Evolutionary conservation across 2,888 invertebrate genomes (phyloP).

Genomic region (Eupithecia inturbata): DNA sequence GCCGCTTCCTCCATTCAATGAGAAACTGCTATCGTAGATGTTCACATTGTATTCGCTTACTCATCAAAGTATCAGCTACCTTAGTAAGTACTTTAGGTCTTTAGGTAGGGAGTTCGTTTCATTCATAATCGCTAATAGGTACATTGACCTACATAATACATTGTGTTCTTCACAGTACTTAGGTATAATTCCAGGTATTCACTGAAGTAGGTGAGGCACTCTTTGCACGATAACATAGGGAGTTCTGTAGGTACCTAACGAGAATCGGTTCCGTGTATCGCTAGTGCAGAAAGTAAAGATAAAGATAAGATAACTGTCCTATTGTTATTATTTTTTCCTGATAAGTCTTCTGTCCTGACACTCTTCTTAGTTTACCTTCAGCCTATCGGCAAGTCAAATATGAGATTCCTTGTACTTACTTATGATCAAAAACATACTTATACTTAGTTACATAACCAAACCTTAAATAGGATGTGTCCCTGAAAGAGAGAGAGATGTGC

Average conservation of each 20-base stretch:
- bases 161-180: not conserved
- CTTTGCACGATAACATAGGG: not conserved
- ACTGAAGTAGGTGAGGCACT: too few species aligned
- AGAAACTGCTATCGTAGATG: slow-evolving; percentile 15
- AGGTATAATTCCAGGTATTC: not conserved
- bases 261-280: not conserved
- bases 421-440: too few species aligned
- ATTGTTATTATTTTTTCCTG: not conserved
- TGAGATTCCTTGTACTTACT: not conserved
- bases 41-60: slow-evolving; percentile 15
- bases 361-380: not conserved
- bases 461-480: too few species aligned
- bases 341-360: too few species aligned
- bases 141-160: not conserved
- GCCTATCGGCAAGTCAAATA: not conserved
- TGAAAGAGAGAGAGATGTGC: not conserved
- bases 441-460: too few species aligned
- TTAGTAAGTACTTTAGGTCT: not conserved
- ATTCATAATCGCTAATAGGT: not conserved
- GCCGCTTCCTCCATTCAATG: slow-evolving; percentile 25
- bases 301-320: not conserved
- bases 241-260: not conserved
- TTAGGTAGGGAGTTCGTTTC: not conserved
- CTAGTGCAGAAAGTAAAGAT: not conserved
- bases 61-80: slow-evolving; percentile 5